Evolutionary conservation across 2,797 vertebrate species (phyloP).

Genomic region (Neomorphus geoffroyi): DNA sequence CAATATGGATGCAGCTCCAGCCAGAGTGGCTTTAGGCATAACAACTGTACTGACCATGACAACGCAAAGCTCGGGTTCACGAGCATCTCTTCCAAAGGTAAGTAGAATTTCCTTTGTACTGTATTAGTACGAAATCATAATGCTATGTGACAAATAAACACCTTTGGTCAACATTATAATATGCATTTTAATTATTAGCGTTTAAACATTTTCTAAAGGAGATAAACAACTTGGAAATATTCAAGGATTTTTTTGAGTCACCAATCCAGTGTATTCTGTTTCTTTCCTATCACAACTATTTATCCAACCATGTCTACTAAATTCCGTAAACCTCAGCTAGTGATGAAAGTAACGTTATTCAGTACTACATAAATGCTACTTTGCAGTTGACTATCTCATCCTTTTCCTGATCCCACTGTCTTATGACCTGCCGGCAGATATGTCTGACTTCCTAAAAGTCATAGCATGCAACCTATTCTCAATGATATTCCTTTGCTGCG

Average conservation of each 20-base stretch:
- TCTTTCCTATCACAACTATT: background rate
- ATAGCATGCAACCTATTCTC: background rate
- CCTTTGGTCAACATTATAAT: background rate
- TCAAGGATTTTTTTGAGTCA: rapidly evolving
- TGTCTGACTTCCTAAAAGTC: background rate
- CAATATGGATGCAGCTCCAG: slow-evolving; percentile 97
- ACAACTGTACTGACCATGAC: slow-evolving; percentile 98
- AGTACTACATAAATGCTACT: background rate
- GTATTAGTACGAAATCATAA: background rate
- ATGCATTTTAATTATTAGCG: background rate
- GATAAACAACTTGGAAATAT: background rate
- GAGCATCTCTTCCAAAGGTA: slow-evolving; percentile 95
- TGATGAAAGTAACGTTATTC: background rate
- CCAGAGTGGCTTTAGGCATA: slow-evolving; percentile 93
- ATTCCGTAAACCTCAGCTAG: background rate
- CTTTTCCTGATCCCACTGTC: background rate
- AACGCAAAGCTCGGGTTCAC: slow-evolving; percentile 95
- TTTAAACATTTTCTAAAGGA: background rate
- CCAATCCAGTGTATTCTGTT: background rate
- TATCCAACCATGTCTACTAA: background rate
- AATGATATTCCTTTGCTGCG: background rate
- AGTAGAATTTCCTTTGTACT: background rate
- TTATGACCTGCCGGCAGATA: background rate
- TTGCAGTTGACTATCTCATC: background rate
- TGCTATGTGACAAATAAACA: background rate